Evolutionary conservation across 1,140 invertebrate species (phyloP).

Genomic region (Listronotus oregonensis): DNA sequence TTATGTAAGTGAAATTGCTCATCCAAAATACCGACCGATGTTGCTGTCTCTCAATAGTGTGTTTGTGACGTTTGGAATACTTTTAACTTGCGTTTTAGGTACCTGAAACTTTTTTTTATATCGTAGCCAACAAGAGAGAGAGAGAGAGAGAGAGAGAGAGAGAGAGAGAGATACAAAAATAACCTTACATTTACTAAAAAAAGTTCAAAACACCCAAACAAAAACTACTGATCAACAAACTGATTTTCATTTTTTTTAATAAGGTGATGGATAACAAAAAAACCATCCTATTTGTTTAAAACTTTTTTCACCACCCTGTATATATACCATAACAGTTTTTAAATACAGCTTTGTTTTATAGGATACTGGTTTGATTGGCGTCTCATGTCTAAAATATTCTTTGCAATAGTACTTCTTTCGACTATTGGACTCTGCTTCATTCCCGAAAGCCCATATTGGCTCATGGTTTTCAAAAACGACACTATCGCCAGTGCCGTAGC

Average conservation of each 20-base stretch:
- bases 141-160: too few species aligned
- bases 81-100: slow-evolving; percentile 59
- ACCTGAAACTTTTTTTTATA: neutral
- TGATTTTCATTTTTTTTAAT: too few species aligned
- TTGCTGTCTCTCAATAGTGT: slow-evolving; percentile 63
- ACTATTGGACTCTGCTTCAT: slow-evolving; percentile 53
- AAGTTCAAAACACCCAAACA: too few species aligned
- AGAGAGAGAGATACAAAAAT: too few species aligned
- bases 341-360: slow-evolving; percentile 41
- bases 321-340: too few species aligned
- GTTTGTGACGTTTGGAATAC: slow-evolving; percentile 63
- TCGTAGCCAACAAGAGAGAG: too few species aligned
- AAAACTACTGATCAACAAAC: too few species aligned
- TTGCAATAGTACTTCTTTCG: slow-evolving; percentile 42
- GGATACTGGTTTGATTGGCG: slow-evolving; percentile 59
- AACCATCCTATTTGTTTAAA: too few species aligned
- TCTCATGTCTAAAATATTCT: slow-evolving; percentile 57
- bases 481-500: slow-evolving; percentile 51
- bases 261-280: too few species aligned
- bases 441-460: slow-evolving; percentile 66
- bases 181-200: too few species aligned
- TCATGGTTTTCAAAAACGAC: slow-evolving; percentile 56
- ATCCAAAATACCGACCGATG: slow-evolving; percentile 60
- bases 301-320: too few species aligned
- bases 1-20: slow-evolving; percentile 64